Evolutionary conservation across 2,113 vertebrate genomes (phyloP).

Genomic region (Anoura caudifer): DNA sequence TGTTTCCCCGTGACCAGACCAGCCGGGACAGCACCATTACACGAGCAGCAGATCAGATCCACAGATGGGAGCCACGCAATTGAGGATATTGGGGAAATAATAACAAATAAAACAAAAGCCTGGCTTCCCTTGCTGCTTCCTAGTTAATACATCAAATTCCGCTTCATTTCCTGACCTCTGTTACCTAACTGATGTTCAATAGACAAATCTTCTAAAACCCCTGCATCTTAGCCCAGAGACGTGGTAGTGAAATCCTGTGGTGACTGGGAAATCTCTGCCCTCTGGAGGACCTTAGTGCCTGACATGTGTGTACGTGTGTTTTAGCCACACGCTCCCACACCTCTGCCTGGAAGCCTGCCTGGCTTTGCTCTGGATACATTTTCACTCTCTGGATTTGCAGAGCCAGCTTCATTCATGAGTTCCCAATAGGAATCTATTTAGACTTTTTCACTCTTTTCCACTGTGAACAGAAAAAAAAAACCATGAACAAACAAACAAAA

Average conservation of each 20-base stretch:
- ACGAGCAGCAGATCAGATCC: conserved; percentile 35
- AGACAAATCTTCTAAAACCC: not conserved
- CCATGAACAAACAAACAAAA: too few relatives aligned
- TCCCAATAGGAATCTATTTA: not conserved
- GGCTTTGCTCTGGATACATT: not conserved
- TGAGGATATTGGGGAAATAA: conserved; percentile 74
- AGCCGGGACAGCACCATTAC: not conserved
- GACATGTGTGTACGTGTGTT: not conserved
- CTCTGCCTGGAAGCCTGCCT: not conserved
- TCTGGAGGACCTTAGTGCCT: not conserved
- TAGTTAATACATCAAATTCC: conserved; percentile 62
- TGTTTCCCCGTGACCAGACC: not conserved
- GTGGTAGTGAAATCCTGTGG: not conserved
- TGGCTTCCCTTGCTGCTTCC: conserved; percentile 69
- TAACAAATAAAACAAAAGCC: conserved; percentile 68
- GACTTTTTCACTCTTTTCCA: conserved; percentile 18
- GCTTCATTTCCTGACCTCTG: conserved; percentile 59
- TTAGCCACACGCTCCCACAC: not conserved
- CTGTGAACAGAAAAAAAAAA: not conserved
- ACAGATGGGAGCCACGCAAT: conserved; percentile 56
- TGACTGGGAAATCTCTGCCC: not conserved
- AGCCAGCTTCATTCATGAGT: not conserved
- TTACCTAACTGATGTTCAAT: conserved; percentile 40
- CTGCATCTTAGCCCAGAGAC: not conserved
- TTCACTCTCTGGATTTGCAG: not conserved